Conservation (phyloP, 2,113 vertebrate genomes). For the Xenopus tropicalis region DNA sequence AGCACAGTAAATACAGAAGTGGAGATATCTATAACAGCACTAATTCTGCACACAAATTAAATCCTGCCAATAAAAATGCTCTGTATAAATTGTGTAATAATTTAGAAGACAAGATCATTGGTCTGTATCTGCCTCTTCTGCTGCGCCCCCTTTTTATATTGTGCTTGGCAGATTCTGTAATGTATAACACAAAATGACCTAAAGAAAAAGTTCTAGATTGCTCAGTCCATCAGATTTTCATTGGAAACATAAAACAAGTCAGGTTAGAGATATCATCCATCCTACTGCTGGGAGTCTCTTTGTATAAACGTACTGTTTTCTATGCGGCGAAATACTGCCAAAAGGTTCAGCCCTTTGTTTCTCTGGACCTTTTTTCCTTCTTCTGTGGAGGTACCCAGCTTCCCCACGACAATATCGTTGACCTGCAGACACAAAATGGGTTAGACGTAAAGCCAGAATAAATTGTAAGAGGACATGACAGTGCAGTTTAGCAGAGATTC, state of each 20-base stretch:
- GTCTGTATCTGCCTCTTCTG: too few relatives aligned
- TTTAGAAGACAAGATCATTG: too few relatives aligned
- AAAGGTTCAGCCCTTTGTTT: constrained; percentile 79
- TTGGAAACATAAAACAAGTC: neutral
- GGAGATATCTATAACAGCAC: too few relatives aligned
- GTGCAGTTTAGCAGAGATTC: too few relatives aligned
- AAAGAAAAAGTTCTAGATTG: too few relatives aligned
- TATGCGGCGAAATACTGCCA: constrained; percentile 77
- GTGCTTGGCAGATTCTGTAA: too few relatives aligned
- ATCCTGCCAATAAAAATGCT: too few relatives aligned
- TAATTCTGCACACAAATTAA: too few relatives aligned
- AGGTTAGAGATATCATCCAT: neutral
- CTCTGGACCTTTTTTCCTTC: constrained; percentile 89
- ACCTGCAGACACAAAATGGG: constrained; percentile 55
- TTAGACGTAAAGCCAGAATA: neutral
- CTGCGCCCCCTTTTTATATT: too few relatives aligned
- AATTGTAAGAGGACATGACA: neutral
- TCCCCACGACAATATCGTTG: constrained; percentile 70
- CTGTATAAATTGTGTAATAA: too few relatives aligned
- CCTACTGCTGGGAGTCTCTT: constrained; percentile 1
- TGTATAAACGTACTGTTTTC: constrained; percentile 51
- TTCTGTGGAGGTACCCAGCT: constrained; percentile 80
- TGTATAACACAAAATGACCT: too few relatives aligned
- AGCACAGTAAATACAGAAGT: too few relatives aligned
- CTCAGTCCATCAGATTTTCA: neutral